Evolutionary conservation across 2,113 vertebrate genomes (phyloP), one percentile per base, ranked within the genome.

Genomic region (Pelecanoides urinatrix): DNA sequence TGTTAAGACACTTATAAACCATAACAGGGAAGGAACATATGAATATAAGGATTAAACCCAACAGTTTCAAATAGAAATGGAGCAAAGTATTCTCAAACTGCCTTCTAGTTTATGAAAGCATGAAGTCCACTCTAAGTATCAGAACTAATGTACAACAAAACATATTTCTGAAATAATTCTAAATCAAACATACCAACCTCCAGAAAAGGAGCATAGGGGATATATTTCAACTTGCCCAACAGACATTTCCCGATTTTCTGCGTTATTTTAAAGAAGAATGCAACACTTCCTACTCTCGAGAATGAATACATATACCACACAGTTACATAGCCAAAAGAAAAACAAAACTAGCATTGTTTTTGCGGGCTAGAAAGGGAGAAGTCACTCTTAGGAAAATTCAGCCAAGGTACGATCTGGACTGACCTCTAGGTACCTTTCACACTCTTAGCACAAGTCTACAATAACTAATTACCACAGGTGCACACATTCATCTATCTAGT

Each of bases 351-450:
- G 42, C 14, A 59, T 62, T 55, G 3, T 16, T 42, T 47, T 49
- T 47, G 45, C 12, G 30, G 45, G 27, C 30, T 30, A 50, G 11
- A 52, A 79, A 68, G 13, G 8, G 26, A 82, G 6, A 50, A 75
- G 47, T 3, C 21, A 44, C 38, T 78, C 29, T 25, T 4, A 18
- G 5, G 27, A 53, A 56, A 82, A 78, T 15, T 73, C 47, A 66
- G 56, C 29, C 18, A 50, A 58, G 26, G 18, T 30, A 74, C 0
- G 0, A 58, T 38, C 55, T 6, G 9, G 30, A 81, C 20, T 66
- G 59, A 65, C 27, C 11, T 62, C 23, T 9, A 34, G 18, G 11
- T 19, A 45, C 9, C 21, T 83, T 75, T 76, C 62, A 67, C 36
- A 34, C 20, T 52, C 66, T 70, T 53, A 70, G 7, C 23, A 26